Conservation (phyloP, 2,888 invertebrate species). For the Endomychus coccineus region DNA sequence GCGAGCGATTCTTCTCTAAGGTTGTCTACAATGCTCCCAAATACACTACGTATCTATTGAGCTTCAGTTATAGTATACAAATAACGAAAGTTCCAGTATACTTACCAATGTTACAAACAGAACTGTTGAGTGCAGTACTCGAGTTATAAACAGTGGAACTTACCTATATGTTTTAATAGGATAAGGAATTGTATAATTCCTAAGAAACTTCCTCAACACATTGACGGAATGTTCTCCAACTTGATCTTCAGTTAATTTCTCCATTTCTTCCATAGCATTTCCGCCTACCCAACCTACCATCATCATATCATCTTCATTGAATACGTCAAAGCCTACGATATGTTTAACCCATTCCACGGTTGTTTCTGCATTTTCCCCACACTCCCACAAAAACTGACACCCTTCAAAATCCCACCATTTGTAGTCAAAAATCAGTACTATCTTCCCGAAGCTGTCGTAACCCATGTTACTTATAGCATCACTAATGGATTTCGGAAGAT, state of each 20-base stretch:
- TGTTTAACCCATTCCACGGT: constrained; percentile 49
- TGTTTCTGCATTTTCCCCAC: constrained; percentile 23
- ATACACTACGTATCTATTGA: too few relatives aligned
- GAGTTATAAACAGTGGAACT: too few relatives aligned
- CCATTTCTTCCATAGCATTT: constrained; percentile 51
- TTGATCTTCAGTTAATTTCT: constrained; percentile 46
- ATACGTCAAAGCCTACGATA: constrained; percentile 58
- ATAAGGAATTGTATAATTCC: constrained; percentile 43
- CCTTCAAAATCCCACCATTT: constrained; percentile 57
- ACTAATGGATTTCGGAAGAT: too few relatives aligned
- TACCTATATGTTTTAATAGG: constrained; percentile 46
- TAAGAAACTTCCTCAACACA: constrained; percentile 47
- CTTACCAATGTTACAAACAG: too few relatives aligned
- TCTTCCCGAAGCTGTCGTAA: constrained; percentile 59
- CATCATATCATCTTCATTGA: constrained; percentile 47
- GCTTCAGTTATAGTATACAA: too few relatives aligned
- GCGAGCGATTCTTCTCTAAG: too few relatives aligned
- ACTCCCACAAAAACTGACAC: constrained; percentile 52
- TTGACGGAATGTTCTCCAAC: constrained; percentile 48
- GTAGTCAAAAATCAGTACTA: constrained; percentile 55
- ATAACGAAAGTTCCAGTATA: too few relatives aligned
- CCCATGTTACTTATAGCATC: constrained; percentile 51
- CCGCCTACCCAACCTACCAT: constrained; percentile 63
- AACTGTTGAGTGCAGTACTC: too few relatives aligned
- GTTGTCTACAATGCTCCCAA: too few relatives aligned